Evolutionary conservation across 2,113 vertebrate genomes (phyloP).

Genomic region (Colius striatus): DNA sequence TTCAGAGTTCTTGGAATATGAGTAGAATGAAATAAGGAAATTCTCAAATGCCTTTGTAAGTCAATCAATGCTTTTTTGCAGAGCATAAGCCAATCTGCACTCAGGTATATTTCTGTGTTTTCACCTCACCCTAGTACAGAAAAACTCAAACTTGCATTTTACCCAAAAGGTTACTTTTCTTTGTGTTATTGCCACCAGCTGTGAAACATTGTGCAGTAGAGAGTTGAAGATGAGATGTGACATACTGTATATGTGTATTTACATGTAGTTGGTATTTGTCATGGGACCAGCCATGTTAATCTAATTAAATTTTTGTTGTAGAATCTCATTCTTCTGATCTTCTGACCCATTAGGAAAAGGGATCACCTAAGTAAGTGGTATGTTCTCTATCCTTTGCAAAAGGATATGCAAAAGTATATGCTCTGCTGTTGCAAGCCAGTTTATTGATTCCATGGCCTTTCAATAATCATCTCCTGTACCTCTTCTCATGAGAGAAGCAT

Average conservation of each 20-base stretch:
- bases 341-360: background rate
- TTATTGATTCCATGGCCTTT: background rate
- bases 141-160: background rate
- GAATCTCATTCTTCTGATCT: background rate
- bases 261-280: background rate
- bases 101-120: background rate
- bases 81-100: background rate
- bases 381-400: accelerated
- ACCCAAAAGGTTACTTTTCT: background rate
- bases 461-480: background rate
- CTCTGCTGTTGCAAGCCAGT: background rate
- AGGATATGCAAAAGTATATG: no score
- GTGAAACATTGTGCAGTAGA: background rate
- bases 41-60: background rate
- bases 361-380: background rate
- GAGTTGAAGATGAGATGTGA: background rate
- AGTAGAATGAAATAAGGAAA: background rate
- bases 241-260: background rate
- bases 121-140: background rate
- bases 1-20: background rate
- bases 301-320: background rate
- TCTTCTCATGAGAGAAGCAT: background rate
- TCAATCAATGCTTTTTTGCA: background rate
- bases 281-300: background rate
- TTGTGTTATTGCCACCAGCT: background rate